Evolutionary conservation across 2,888 invertebrate species (phyloP).

Genomic region (Morpho achilles): DNA sequence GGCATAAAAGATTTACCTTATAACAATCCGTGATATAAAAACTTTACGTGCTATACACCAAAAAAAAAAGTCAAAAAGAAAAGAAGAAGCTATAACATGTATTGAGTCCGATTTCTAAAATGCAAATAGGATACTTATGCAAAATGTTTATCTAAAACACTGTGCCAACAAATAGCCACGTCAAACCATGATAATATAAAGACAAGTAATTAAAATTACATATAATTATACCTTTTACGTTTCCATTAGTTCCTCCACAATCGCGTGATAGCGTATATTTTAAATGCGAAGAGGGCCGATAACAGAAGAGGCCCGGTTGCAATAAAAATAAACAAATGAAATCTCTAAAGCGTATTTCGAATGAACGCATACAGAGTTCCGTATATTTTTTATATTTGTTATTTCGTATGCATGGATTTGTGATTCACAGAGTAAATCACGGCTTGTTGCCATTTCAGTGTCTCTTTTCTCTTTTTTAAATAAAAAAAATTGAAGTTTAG

Average conservation of each 20-base stretch:
- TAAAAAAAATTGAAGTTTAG: too few relatives aligned
- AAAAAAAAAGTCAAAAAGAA: too few relatives aligned
- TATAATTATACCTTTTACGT: slow-evolving; percentile 20
- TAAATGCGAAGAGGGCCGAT: slow-evolving; percentile 19
- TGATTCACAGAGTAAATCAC: too few relatives aligned
- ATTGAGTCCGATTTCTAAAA: too few relatives aligned
- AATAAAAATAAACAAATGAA: slow-evolving; percentile 15
- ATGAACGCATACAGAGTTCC: not conserved
- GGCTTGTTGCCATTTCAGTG: too few relatives aligned
- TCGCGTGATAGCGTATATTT: slow-evolving; percentile 26
- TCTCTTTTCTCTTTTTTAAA: too few relatives aligned
- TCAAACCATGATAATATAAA: slow-evolving; percentile 3
- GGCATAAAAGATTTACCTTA: too few relatives aligned
- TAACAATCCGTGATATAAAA: too few relatives aligned
- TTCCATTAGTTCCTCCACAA: slow-evolving; percentile 20
- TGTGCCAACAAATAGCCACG: slow-evolving; percentile 10
- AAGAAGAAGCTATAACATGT: too few relatives aligned
- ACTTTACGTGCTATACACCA: too few relatives aligned
- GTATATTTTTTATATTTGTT: not conserved
- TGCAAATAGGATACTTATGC: too few relatives aligned
- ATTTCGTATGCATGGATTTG: not conserved
- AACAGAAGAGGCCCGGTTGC: slow-evolving; percentile 9
- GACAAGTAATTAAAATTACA: slow-evolving; percentile 16
- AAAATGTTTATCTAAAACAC: slow-evolving; percentile 9
- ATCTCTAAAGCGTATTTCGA: not conserved